Percentiles rank a stretch among this genome's conserved stretches.
Evolutionary conservation across 2,113 vertebrate species (phyloP).

Genomic region (Pomatostomus ruficeps): DNA sequence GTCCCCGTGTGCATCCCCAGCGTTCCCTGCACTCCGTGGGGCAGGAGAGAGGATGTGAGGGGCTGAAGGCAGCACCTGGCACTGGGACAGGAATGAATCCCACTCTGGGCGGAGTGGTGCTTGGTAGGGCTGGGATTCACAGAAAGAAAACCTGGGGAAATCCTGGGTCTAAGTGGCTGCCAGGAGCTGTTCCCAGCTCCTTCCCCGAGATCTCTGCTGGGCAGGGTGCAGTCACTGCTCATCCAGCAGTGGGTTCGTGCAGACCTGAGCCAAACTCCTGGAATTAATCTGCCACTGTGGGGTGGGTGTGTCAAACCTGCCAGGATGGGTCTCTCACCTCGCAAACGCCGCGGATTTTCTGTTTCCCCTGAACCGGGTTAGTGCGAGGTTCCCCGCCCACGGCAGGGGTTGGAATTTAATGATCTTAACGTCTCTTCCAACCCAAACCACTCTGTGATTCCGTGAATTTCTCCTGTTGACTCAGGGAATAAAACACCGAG

Average conservation of each 20-base stretch:
- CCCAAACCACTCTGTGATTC: neutral
- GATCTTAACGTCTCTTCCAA: neutral
- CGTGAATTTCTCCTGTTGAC: neutral
- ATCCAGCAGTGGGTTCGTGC: neutral
- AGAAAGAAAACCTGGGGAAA: neutral
- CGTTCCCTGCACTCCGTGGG: neutral
- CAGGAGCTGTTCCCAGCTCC: neutral
- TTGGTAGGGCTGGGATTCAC: neutral
- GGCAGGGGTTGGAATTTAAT: neutral
- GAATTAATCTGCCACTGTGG: neutral
- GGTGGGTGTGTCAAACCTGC: neutral
- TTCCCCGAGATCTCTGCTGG: neutral
- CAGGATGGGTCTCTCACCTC: neutral
- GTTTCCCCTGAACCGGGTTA: neutral
- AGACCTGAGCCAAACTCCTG: neutral
- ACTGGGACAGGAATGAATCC: neutral
- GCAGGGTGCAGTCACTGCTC: neutral
- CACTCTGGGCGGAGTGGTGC: fast-evolving
- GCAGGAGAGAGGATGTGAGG: neutral
- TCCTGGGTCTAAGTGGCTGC: neutral
- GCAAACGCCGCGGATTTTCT: neutral
- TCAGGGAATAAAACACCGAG: neutral
- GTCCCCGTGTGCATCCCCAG: fast-evolving
- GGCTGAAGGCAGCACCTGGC: neutral
- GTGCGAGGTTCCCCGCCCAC: neutral